Evolutionary conservation across 2,888 invertebrate genomes (phyloP).

Genomic region (Eristalis arbustorum): DNA sequence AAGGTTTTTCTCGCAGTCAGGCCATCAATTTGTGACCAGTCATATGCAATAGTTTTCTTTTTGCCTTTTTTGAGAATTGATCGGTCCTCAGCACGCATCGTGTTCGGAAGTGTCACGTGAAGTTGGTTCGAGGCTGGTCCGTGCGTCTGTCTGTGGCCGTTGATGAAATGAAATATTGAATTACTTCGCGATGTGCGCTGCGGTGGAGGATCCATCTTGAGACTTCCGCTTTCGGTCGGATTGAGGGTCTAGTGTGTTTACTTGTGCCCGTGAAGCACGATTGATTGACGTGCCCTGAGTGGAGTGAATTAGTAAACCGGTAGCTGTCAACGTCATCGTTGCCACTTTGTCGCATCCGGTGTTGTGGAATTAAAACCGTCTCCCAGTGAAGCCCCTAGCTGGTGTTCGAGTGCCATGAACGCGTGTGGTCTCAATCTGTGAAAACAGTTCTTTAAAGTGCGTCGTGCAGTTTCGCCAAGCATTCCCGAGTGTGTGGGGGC

Average conservation of each 20-base stretch:
- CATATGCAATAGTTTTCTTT: background rate
- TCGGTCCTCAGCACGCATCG: background rate
- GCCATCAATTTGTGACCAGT: background rate
- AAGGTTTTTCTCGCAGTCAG: background rate
- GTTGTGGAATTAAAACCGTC: background rate
- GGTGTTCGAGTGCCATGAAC: background rate
- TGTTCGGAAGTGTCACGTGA: slow-evolving; percentile 46
- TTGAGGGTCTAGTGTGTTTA: slow-evolving; percentile 48
- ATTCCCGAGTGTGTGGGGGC: background rate
- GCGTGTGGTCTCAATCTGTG: slow-evolving; percentile 11
- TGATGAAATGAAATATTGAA: background rate
- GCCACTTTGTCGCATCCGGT: slow-evolving; percentile 25
- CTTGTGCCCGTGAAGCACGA: slow-evolving; percentile 58
- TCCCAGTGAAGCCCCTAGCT: background rate
- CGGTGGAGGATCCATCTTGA: background rate
- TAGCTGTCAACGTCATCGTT: slow-evolving; percentile 56
- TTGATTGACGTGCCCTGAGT: slow-evolving; percentile 61
- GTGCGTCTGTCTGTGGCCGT: background rate
- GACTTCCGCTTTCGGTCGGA: slow-evolving; percentile 9
- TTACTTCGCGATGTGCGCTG: slow-evolving; percentile 13
- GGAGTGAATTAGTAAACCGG: slow-evolving; percentile 52
- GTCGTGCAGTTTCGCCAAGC: background rate
- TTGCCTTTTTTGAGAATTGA: background rate
- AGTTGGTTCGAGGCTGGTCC: background rate
- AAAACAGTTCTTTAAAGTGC: slow-evolving; percentile 1